Base-by-base conservation (phyloP, 2,113 vertebrate genomes). In the Ctenomys sociabilis region DNA sequence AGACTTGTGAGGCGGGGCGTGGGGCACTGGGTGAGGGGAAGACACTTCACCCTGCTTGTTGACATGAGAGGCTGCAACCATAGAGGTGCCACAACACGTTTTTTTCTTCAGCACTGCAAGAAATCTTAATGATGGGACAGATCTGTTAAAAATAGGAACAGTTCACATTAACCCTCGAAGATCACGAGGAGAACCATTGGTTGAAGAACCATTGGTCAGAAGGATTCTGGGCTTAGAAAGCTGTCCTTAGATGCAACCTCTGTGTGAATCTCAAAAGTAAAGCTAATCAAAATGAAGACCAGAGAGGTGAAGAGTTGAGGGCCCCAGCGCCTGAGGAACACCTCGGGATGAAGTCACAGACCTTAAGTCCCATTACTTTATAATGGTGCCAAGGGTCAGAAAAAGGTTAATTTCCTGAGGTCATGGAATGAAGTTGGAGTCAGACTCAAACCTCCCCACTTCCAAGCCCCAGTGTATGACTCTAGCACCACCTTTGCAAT, bases 1-100 rank as follows among this genome's bases (percentile, higher is more conserved):
- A 0, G n/a, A 83, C 35, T 1, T 1, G 1, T 4, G 10, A 28
- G 4, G 7, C 57, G 22, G 17, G 8, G 22, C 8, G 14, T 17
- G 64, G 19, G 12, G 13, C 10, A 0, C 32, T 37, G 32, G 73
- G 5, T 32, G 2, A 0, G 3, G 43, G 40, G 12, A 19, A 10
- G 16, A 43, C 59, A 78, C 12, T 4, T 3, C 19, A 1, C 73
- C 32, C 0, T 40, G 2, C 49, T 16, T 35, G 40, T 16, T 5
- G 28, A 59, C 28, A 26, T 6, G 0, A 3, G 73, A 13, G 68
- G 75, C 59, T 54, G 66, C 32, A 16, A 11, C 11, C 40, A 49
- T n/a, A 7, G 54, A 45, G 7, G 19, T 0, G n/a, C 13, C 35
- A 61, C 5, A 22, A 3, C 19, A 9, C 26, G 5, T 17, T 61